A percentile compares a stretch with the other conserved stretches of the same genome.
These are phyloP conservation scores for Sipha maydis DNA, from an alignment of 2,888 invertebrate genomes.

Conservation along the genomic window DNA sequence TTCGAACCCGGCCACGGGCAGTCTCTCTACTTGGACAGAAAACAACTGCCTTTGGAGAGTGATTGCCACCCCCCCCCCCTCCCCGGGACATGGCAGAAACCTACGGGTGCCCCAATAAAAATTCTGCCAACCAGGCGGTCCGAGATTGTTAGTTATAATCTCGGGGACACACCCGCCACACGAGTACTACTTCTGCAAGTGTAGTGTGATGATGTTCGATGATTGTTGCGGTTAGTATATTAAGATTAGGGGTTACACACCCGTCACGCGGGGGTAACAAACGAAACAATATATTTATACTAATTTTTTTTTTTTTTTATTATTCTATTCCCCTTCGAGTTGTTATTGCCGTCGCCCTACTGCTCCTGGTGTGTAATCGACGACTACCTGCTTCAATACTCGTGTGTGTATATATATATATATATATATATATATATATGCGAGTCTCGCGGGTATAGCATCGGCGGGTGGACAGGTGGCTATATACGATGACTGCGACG, in stretches of 20 bases:
- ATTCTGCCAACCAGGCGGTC: too few relatives aligned
- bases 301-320: background rate
- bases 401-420: too few relatives aligned
- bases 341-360: background rate
- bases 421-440: too few relatives aligned
- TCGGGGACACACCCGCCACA: too few relatives aligned
- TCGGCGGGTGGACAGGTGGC: conserved; percentile 38
- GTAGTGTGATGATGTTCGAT: too few relatives aligned
- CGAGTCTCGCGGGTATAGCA: background rate
- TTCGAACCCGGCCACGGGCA: too few relatives aligned
- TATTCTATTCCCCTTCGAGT: background rate
- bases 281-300: background rate
- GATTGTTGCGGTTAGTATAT: background rate
- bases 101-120: too few relatives aligned
- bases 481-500: background rate
- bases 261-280: background rate
- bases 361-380: background rate
- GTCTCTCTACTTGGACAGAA: too few relatives aligned
- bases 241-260: background rate
- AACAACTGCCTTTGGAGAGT: too few relatives aligned
- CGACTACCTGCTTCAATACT: background rate
- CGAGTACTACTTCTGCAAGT: background rate
- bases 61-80: too few relatives aligned
- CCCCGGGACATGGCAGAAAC: too few relatives aligned
- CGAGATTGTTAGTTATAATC: too few relatives aligned